Base-by-base conservation (phyloP, 2,113 vertebrate species). In the Hystrix brachyura region DNA sequence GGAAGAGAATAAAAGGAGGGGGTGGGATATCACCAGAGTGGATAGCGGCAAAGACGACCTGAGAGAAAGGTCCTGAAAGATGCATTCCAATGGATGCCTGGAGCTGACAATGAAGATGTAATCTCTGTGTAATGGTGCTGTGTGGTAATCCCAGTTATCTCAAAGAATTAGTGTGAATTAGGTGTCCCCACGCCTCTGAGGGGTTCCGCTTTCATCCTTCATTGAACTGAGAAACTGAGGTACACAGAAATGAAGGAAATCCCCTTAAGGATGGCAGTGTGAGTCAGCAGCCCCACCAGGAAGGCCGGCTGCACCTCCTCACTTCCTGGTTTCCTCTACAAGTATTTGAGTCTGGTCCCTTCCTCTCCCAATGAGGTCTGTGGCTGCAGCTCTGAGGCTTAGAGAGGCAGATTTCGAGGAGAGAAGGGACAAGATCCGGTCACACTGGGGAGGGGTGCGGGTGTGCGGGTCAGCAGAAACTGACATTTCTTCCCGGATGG, bases 151-250 rank as follows among this genome's bases (percentile, higher is more conserved):
- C 88, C 53, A 78, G 76, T 71, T 92, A 90, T 92, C 81, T 81
- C 48, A 15, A 53, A 89, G 91, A 60, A 91, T 32, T 53, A n/a
- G 89, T 92, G 97, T 53, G 13, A 86, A 34, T 78, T 46, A 96
- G 86, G 86, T 29, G 57, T 59, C 97, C 80, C 78, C 69, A 60
- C 7, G 57, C 91, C 97, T 84, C 74, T 64, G 91, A 95, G 95
- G 94, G 97, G 97, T 98, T 95, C 90, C 87, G 90, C 82, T 94
- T 84, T 76, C 93, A 92, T 74, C 92, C 95, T 94, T 88, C 92
- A 85, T 29, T 72, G 71, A 38, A 53, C 65, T 5, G 59, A 93
- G 95, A 97, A 96, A 97, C 94, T 98, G 96, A 98, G 98, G 97
- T 84, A 97, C 55, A 57, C 59, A 79, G 94, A 94, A 90, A 87